Evolutionary conservation across 2,797 vertebrate genomes (phyloP).

Genomic region (Chelon labrosus): DNA sequence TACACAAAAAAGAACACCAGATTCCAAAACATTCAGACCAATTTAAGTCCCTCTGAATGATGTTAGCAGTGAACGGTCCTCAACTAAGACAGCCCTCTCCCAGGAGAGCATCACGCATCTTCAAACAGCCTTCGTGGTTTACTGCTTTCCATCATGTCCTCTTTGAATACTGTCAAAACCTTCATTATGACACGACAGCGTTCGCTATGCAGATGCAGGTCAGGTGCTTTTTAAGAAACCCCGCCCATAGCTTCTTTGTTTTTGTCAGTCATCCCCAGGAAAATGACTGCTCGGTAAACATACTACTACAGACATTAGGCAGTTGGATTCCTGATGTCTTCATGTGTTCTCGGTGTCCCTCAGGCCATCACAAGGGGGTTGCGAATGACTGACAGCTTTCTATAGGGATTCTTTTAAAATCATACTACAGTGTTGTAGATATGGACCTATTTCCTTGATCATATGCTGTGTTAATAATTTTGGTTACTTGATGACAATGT

Average conservation of each 20-base stretch:
- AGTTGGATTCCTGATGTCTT: constrained; percentile 63
- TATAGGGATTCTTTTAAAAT: constrained; percentile 19
- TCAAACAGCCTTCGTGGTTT: constrained; percentile 77
- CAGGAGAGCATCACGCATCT: constrained; percentile 71
- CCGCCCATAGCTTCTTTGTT: constrained; percentile 63
- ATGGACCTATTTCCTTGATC: constrained; percentile 17
- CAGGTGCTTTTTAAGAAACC: constrained; percentile 64
- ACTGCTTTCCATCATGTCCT: constrained; percentile 77
- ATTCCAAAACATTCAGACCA: constrained; percentile 78
- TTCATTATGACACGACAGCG: constrained; percentile 74
- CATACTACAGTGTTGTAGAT: constrained; percentile 21
- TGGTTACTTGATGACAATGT: no score
- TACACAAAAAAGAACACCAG: constrained; percentile 61
- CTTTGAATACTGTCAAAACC: constrained; percentile 81
- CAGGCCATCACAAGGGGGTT: constrained; percentile 66
- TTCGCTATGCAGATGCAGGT: constrained; percentile 79
- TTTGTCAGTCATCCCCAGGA: constrained; percentile 61
- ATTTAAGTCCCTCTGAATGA: constrained; percentile 71
- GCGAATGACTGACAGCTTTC: constrained; percentile 50
- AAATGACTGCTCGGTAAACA: constrained; percentile 46
- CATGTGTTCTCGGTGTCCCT: constrained; percentile 62
- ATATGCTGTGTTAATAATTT: neutral
- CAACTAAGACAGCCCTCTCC: constrained; percentile 67
- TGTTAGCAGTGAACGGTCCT: constrained; percentile 69
- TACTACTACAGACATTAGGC: constrained; percentile 55